Conservation (phyloP, 2,797 vertebrate genomes). For the Dendrocincla fuliginosa region DNA sequence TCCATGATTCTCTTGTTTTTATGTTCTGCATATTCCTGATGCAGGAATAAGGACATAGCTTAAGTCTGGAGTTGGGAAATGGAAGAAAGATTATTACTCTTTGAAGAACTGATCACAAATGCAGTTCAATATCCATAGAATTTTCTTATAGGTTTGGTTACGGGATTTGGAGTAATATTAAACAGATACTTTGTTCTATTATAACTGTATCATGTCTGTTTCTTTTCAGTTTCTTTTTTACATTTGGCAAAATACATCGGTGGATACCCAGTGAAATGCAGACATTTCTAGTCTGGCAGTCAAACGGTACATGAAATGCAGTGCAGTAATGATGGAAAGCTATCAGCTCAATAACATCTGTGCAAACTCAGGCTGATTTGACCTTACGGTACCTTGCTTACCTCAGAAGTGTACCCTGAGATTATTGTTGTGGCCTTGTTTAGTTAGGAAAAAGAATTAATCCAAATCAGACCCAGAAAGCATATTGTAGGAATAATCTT, state of each 20-base stretch:
- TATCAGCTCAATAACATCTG: background rate
- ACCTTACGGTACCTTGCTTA: background rate
- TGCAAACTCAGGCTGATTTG: background rate
- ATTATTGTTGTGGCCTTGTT: background rate
- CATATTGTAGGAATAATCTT: background rate
- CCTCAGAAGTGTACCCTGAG: background rate
- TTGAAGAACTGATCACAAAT: background rate
- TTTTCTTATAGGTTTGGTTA: background rate
- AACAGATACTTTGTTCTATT: background rate
- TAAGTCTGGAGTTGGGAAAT: background rate
- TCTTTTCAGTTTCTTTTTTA: constrained; percentile 6
- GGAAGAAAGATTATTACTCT: background rate
- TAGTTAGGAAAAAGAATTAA: background rate
- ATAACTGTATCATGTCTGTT: background rate
- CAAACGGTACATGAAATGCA: background rate
- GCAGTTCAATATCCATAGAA: background rate
- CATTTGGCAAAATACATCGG: background rate
- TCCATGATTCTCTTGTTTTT: background rate
- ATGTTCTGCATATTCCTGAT: background rate
- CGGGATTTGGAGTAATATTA: background rate
- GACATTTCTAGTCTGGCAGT: background rate
- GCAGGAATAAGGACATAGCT: background rate
- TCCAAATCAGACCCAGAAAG: background rate
- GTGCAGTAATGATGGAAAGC: background rate
- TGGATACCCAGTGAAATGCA: background rate